Evolutionary conservation across 2,797 vertebrate genomes (phyloP), one percentile per base, ranked within the genome.

Genomic region (Halcyon smyrnensis): DNA sequence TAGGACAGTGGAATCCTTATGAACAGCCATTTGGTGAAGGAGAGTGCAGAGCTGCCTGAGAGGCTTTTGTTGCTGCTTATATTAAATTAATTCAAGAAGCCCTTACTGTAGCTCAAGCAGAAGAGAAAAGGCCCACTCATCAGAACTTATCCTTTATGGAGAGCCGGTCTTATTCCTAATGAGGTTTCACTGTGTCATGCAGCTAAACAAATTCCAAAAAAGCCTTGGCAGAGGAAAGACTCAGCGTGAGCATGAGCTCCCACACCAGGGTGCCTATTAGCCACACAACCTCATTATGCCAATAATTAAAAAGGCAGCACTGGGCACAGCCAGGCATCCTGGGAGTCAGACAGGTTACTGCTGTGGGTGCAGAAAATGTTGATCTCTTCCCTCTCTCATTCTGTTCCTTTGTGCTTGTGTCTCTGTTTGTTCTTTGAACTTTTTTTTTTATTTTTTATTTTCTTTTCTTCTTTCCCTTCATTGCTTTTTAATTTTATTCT

Each of bases 121-220:
- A 85, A 87, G 54, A 87, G 57, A 87, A 92, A 97, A 93, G 85
- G 84, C 27, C 12, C 76, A 91, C 84, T 95, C 63, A 87, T 93
- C 89, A 94, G 86, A 93, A 89, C 74, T 93, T 84, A 96, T 69
- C 70, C 79, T 88, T 95, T 91, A 70, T 88, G 87, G 53, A 96
- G 74, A 77, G 82, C 64, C 7, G 2, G 11, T 82, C 92, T 78
- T 37, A 81, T 60, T 87, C 82, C 63, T 92, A 81, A 84, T 74
- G 94, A 96, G 75, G 79, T 86, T 87, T 94, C 81, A 43, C 76
- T 51, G 41, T 70, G 74, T 50, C 15, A 0, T 77, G 81, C 68
- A 95, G 87, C 59, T 86, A 87, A 95, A 87, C 39, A 64, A 83
- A 89, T 90, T 73, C 77, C 37, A 30, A 51, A 46, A 73, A 43